phyloP scores from a whole-genome alignment of 2,888 invertebrate genomes.

The Cartodere bifasciata region DNA sequence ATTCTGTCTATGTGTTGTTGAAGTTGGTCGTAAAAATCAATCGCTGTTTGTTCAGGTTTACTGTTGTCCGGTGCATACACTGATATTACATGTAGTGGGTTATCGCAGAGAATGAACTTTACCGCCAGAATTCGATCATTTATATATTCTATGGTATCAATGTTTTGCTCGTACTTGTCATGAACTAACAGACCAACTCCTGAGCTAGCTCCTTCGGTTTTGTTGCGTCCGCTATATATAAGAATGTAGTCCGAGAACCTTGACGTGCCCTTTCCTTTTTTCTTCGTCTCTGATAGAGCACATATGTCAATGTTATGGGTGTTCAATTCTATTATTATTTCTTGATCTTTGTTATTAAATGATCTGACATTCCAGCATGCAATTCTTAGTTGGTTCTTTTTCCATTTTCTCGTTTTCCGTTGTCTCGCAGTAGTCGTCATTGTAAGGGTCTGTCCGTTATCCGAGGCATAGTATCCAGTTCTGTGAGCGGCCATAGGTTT shows the following conservation, averaged over 20 bases:
- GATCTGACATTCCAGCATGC: conserved; percentile 9
- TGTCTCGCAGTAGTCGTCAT: conserved; percentile 1
- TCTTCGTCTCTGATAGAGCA: conserved; percentile 11
- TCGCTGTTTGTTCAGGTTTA: conserved; percentile 3
- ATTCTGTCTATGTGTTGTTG: conserved; percentile 2
- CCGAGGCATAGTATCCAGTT: conserved; percentile 4
- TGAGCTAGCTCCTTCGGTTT: conserved; percentile 9
- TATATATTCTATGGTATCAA: conserved; percentile 7
- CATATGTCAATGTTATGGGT: conserved; percentile 9
- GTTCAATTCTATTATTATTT: conserved; percentile 8
- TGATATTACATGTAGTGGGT: conserved; percentile 8
- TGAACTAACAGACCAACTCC: conserved; percentile 9
- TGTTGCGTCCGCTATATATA: conserved; percentile 9
- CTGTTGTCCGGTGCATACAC: conserved; percentile 7
- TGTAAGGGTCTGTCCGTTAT: not conserved
- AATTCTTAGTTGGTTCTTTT: conserved; percentile 1
- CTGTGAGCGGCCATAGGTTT: conserved; percentile 4
- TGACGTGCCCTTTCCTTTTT: conserved; percentile 11
- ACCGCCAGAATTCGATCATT: conserved; percentile 4
- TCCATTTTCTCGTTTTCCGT: conserved; percentile 4
- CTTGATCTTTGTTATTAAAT: conserved; percentile 9
- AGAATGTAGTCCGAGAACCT: conserved; percentile 10
- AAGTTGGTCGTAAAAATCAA: conserved; percentile 6
- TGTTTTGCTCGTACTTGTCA: conserved; percentile 8
- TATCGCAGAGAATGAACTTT: conserved; percentile 4